These are phyloP conservation scores for Turritopsis dohrnii DNA, from an alignment of 30 jellyfish, hydroid and myxozoan species.

Conservation along the genomic window DNA sequence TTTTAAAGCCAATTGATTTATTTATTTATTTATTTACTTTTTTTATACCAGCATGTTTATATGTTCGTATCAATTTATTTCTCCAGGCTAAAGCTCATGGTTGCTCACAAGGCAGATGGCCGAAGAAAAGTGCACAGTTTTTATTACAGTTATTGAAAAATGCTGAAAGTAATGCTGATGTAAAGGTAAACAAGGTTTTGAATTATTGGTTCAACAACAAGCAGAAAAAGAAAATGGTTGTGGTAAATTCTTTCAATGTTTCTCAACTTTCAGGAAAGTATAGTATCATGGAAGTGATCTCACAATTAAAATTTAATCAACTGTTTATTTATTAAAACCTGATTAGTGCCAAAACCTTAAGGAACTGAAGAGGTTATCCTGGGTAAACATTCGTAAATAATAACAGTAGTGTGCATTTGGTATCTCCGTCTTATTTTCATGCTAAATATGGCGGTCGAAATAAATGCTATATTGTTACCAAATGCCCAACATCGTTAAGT, in stretches of 20 bases:
- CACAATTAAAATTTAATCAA: too few species aligned
- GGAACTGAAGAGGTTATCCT: too few species aligned
- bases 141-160: slow-evolving; percentile 84
- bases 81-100: slow-evolving; percentile 78
- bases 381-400: too few species aligned
- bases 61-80: not conserved
- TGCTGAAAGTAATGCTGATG: slow-evolving; percentile 99
- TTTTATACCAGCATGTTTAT: not conserved
- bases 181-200: slow-evolving; percentile 64
- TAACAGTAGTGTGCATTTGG: slow-evolving; percentile 13
- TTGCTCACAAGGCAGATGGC: slow-evolving; percentile 99
- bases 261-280: not conserved
- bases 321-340: too few species aligned
- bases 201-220: too few species aligned
- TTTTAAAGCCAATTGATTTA: too few species aligned
- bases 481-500: slow-evolving; percentile 27
- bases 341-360: too few species aligned
- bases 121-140: slow-evolving; percentile 92
- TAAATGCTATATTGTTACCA: slow-evolving; percentile 31
- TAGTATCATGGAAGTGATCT: not conserved
- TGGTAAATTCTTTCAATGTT: not conserved
- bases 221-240: not conserved
- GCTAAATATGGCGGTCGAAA: slow-evolving; percentile 32
- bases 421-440: slow-evolving; percentile 34
- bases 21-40: too few species aligned